Conservation (phyloP, 2,888 invertebrate species). For the Erannis defoliaria region DNA sequence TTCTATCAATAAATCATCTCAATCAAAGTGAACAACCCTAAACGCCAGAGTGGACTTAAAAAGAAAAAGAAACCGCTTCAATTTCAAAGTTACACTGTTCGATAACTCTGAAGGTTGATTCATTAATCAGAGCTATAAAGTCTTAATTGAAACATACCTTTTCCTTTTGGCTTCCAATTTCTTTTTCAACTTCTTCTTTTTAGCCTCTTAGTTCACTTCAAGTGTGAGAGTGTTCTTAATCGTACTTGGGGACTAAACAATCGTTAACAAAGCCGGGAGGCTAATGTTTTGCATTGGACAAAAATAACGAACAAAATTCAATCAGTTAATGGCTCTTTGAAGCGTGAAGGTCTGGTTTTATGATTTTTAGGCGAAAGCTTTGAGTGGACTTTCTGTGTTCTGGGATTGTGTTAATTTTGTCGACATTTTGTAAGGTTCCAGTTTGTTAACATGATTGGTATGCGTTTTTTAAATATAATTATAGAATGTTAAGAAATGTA, state of each 20-base stretch:
- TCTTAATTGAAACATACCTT: conserved; percentile 51
- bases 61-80: conserved; percentile 19
- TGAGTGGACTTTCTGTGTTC: conserved; percentile 37
- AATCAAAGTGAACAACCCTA: conserved; percentile 18
- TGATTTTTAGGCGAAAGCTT: conserved; percentile 46
- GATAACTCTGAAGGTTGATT: conserved; percentile 37
- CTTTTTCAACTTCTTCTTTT: too few relatives aligned
- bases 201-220: conserved; percentile 41
- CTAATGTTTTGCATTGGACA: conserved; percentile 63
- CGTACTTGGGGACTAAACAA: conserved; percentile 51
- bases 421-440: neutral
- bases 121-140: conserved; percentile 46
- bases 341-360: conserved; percentile 58
- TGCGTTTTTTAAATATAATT: too few relatives aligned
- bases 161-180: conserved; percentile 46
- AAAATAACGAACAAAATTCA: conserved; percentile 76
- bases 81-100: conserved; percentile 34
- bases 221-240: conserved; percentile 58
- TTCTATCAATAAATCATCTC: conserved; percentile 7
- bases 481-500: too few relatives aligned
- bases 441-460: too few relatives aligned
- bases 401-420: neutral
- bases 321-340: conserved; percentile 62
- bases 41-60: conserved; percentile 12
- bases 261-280: conserved; percentile 52